Conservation (phyloP, 1,140 invertebrate species). For the Hestina assimilis region DNA sequence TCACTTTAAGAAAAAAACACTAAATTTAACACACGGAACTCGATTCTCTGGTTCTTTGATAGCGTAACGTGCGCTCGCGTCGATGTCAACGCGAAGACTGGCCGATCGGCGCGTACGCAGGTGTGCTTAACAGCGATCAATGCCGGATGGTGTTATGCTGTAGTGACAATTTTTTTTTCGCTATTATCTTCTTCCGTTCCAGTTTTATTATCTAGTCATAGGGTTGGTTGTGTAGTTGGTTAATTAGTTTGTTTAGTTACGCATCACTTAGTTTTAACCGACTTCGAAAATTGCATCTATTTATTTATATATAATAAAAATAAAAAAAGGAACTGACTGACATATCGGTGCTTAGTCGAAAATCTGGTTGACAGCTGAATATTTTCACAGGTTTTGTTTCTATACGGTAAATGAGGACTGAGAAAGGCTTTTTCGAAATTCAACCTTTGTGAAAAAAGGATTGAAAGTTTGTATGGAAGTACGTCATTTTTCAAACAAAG, state of each 20-base stretch:
- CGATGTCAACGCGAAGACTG: slow-evolving; percentile 24
- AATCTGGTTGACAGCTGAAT: too few relatives aligned
- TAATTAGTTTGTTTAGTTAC: background rate
- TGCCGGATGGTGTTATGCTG: slow-evolving; percentile 37
- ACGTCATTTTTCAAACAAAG: too few relatives aligned
- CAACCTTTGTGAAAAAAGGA: too few relatives aligned
- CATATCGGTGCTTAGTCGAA: too few relatives aligned
- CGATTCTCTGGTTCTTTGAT: background rate
- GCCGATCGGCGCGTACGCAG: slow-evolving; percentile 37
- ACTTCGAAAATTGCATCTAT: too few relatives aligned
- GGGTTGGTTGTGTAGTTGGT: background rate
- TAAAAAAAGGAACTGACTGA: too few relatives aligned
- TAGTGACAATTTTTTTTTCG: background rate
- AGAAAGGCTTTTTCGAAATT: too few relatives aligned
- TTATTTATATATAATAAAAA: too few relatives aligned
- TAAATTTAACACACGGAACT: background rate
- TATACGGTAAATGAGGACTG: too few relatives aligned
- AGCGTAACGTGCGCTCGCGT: slow-evolving; percentile 8
- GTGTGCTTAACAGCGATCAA: slow-evolving; percentile 36
- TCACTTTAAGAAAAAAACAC: too few relatives aligned
- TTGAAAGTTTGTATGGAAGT: too few relatives aligned
- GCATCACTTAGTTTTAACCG: background rate
- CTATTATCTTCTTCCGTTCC: slow-evolving; percentile 11
- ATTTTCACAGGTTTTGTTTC: too few relatives aligned
- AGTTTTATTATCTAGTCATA: background rate